These are phyloP conservation scores for Phortica magna DNA, from an alignment of 2,888 invertebrate species.

Conservation along the genomic window DNA sequence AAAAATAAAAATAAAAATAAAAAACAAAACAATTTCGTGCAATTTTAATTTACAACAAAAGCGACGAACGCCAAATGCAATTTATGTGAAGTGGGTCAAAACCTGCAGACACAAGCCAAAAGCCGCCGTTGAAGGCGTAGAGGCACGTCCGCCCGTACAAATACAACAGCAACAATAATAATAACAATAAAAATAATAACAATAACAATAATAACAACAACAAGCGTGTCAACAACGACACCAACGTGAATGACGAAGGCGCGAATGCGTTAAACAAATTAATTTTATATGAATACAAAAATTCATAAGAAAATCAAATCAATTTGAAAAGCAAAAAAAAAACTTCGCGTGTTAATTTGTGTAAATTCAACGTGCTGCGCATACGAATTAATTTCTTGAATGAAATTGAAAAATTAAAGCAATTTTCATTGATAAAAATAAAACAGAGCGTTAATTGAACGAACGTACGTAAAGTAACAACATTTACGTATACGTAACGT, in stretches of 20 bases:
- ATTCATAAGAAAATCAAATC: neutral
- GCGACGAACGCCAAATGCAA: slow-evolving; percentile 25
- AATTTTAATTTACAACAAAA: neutral
- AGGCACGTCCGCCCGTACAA: neutral
- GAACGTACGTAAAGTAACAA: slow-evolving; percentile 21
- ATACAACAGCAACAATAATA: slow-evolving; percentile 27
- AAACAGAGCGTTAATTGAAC: slow-evolving; percentile 19
- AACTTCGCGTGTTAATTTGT: slow-evolving; percentile 7
- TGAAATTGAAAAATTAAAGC: slow-evolving; percentile 7
- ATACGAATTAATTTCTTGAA: neutral
- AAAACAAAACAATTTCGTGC: neutral
- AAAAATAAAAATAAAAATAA: neutral
- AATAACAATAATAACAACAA: slow-evolving; percentile 39
- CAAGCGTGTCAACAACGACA: slow-evolving; percentile 5
- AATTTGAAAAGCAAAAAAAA: neutral
- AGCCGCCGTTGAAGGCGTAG: neutral
- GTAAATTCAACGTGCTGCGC: neutral
- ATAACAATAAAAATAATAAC: slow-evolving; percentile 37
- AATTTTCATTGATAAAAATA: slow-evolving; percentile 57
- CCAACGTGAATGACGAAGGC: neutral
- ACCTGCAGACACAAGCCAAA: slow-evolving; percentile 17
- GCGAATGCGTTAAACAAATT: slow-evolving; percentile 24
- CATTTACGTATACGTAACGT: slow-evolving; percentile 6
- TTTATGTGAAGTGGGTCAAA: slow-evolving; percentile 30
- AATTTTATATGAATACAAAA: neutral